Percentiles rank a stretch among this genome's conserved stretches.
These are phyloP conservation scores for Platanista minor DNA, from an alignment of 2,113 vertebrate genomes.

Conservation along the genomic window DNA sequence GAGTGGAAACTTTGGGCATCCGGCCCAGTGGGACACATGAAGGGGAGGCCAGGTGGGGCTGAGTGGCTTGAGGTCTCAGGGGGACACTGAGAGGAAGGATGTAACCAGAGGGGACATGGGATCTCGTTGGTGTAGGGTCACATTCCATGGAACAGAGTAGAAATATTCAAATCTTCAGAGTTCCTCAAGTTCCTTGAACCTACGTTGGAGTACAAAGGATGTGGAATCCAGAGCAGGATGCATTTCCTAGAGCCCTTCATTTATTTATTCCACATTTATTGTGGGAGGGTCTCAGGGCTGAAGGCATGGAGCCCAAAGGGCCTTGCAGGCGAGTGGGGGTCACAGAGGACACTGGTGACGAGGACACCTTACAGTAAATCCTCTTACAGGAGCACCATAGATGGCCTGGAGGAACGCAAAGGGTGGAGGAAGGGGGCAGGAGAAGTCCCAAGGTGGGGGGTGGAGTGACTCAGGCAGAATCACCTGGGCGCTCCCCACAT, in stretches of 20 bases:
- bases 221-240: rapidly evolving
- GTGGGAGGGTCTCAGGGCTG: neutral
- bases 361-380: neutral
- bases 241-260: neutral
- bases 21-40: neutral
- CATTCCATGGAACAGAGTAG: neutral
- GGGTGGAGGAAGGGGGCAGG: rapidly evolving
- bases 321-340: neutral
- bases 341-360: neutral
- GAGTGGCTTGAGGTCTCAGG: neutral
- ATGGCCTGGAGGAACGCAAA: too few relatives aligned
- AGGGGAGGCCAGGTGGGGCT: neutral
- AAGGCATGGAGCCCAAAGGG: neutral
- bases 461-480: neutral
- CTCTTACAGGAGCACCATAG: too few relatives aligned
- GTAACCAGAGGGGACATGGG: neutral
- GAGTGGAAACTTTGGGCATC: neutral
- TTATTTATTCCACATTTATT: neutral
- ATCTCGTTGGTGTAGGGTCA: neutral
- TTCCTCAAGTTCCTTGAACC: neutral
- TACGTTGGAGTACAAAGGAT: neutral
- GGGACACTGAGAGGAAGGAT: neutral
- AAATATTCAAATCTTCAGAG: neutral
- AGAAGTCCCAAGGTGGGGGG: neutral
- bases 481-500: neutral